A percentile compares a stretch with the other conserved stretches of the same genome.
Conservation (phyloP, 2,797 vertebrate species). For the Macropus fuliginosus region DNA sequence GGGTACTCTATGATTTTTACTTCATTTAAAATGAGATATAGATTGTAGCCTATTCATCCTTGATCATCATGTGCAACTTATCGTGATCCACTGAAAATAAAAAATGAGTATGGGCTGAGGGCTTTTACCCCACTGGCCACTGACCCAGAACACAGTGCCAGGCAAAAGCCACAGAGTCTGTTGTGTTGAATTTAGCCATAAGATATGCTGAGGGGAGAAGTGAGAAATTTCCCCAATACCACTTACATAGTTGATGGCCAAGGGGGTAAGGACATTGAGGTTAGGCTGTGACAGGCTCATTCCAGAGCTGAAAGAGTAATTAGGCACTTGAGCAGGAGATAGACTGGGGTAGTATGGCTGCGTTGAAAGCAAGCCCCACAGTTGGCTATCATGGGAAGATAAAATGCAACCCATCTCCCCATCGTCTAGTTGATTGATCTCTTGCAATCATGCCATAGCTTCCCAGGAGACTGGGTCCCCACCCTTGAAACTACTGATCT, state of each 20-base stretch:
- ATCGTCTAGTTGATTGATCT: background rate
- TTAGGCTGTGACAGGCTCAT: background rate
- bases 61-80: background rate
- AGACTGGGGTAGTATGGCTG: background rate
- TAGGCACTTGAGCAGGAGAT: background rate
- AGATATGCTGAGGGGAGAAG: background rate
- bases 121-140: background rate
- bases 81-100: background rate
- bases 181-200: background rate
- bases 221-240: background rate
- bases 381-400: background rate
- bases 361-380: background rate
- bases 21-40: background rate
- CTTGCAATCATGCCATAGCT: background rate
- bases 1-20: background rate
- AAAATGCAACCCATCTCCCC: background rate
- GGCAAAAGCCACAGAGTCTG: background rate
- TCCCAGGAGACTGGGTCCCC: background rate
- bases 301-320: background rate
- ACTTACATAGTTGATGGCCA: background rate
- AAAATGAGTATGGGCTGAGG: background rate
- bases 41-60: background rate
- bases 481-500: background rate
- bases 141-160: background rate
- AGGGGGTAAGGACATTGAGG: background rate